Base-by-base conservation (phyloP, 1,140 invertebrate species). In the Telenomus remus region DNA sequence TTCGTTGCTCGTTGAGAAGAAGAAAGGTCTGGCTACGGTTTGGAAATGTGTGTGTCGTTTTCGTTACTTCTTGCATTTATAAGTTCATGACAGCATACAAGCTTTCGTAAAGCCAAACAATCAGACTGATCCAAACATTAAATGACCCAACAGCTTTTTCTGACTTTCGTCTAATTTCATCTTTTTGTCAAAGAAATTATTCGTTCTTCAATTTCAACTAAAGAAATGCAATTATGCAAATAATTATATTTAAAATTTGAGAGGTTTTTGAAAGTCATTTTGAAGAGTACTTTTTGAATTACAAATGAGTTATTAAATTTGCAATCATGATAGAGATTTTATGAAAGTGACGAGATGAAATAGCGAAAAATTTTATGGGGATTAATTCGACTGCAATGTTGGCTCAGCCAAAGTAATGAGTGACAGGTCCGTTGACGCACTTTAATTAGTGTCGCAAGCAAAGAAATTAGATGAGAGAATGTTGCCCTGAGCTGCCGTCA, bases 31-130 rank as follows among this genome's bases (percentile, higher is more conserved):
- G 12, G 16, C 55, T 44, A 47, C 37, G 79, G 66, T 69, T 83
- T 85, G 80, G 82, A 74, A 82, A 82, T 80, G 81, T 81, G 79
- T 66, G 57, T 80, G 80, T 84, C 70, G 63, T 78, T 64, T 78
- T 80, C 54, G 75, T 53, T 65, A 56, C 51, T 63, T 69, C 69
- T 76, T 56, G 73, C 70, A 44, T 73, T 68, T 70, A 64, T 42
- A 69, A 19, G 44, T 46, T 56, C 57, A 16, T 56, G 66, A 77
- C 60, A 57, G 50, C 27, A 49, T 49, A 49, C 61, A 69, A 47
- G 48, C 14, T 44, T 65, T 51, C 19, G 60, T n/a, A 35, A 34
- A 14, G 33, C 49, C 9, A 69, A 60, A 77, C 72, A 72, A 13
- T 27, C 12, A 19, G 60, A 56, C 15, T 81, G 78, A 79, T 76